Base-by-base conservation (phyloP, 2,888 invertebrate genomes). In the Augiades crinisus region DNA sequence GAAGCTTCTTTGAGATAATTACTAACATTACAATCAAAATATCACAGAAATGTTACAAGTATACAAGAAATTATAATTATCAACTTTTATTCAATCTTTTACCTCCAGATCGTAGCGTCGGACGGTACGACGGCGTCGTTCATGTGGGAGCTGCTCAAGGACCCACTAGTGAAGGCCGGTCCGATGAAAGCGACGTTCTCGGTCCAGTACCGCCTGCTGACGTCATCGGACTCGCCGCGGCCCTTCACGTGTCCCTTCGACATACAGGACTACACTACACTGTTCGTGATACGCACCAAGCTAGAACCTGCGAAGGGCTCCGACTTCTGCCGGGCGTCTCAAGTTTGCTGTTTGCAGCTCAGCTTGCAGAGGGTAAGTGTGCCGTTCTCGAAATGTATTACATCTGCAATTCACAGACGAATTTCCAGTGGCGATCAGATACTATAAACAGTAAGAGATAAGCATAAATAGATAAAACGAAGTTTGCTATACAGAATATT, bases 321-420 rank as follows among this genome's bases (percentile, higher is more conserved):
- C 17, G 98, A 98, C 72, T 94, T 97, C 69, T 98, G 97, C 72
- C 93, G 97, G 47, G 95, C 96, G 33, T 96, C 97, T 55, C 94
- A 95, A 58, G 94, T 97, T 72, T 98, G 98, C 79, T 95, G 95
- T 79, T 87, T 96, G 67, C 94, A 94, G 73, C 82, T 96, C 53
- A 93, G 92, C 59, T 93, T 96, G 36, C 93, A 92, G 59, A 92
- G 92, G 75, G 90, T 92, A 46, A 68, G 77, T 67, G 2, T 2
- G 14, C 5, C 19, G 43, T 12, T n/a, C n/a, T n/a, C n/a, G n/a
- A n/a, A n/a, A n/a, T n/a, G n/a, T n/a, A n/a, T n/a, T n/a, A n/a
- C n/a, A n/a, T n/a, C n/a, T n/a, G n/a, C n/a, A n/a, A n/a, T n/a
- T n/a, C n/a, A n/a, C n/a, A n/a, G n/a, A n/a, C n/a, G n/a, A n/a